Conservation (phyloP, 2,888 invertebrate genomes). For the Malthinus flaveolus region DNA sequence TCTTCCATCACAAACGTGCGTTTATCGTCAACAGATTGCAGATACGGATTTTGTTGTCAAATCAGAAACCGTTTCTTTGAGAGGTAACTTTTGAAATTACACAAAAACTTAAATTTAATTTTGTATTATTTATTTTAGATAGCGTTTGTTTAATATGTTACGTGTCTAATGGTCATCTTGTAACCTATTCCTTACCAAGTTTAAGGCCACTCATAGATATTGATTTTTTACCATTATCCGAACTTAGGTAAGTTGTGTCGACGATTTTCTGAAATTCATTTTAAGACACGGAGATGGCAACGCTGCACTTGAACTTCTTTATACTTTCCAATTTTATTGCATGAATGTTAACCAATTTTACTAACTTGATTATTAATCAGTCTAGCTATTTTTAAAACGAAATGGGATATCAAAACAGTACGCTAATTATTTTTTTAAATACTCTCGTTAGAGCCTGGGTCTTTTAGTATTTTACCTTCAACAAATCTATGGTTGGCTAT, state of each 20-base stretch:
- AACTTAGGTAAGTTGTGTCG: slow-evolving; percentile 75
- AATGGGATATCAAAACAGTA: no score
- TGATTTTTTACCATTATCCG: slow-evolving; percentile 91
- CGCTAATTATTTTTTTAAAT: no score
- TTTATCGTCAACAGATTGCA: slow-evolving; percentile 89
- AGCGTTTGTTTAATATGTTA: slow-evolving; percentile 94
- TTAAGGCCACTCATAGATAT: slow-evolving; percentile 89
- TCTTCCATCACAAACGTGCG: slow-evolving; percentile 92
- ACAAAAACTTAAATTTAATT: slow-evolving; percentile 1
- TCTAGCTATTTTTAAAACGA: no score
- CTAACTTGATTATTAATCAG: slow-evolving; percentile 3
- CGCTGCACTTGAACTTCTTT: slow-evolving; percentile 39
- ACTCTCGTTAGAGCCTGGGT: no score
- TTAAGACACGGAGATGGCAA: slow-evolving; percentile 24
- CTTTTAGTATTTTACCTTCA: no score
- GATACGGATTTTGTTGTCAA: slow-evolving; percentile 93
- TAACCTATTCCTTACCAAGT: slow-evolving; percentile 94
- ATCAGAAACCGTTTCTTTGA: slow-evolving; percentile 89
- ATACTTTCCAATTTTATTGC: slow-evolving; percentile 30
- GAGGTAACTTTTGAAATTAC: slow-evolving; percentile 63
- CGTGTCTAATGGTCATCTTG: slow-evolving; percentile 91
- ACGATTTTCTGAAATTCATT: slow-evolving; percentile 8
- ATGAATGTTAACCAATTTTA: slow-evolving; percentile 22
- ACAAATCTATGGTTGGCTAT: no score
- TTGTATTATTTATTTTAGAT: slow-evolving; percentile 66